Base-by-base conservation (phyloP, 1,140 invertebrate species). In the Leguminivora glycinivorella region DNA sequence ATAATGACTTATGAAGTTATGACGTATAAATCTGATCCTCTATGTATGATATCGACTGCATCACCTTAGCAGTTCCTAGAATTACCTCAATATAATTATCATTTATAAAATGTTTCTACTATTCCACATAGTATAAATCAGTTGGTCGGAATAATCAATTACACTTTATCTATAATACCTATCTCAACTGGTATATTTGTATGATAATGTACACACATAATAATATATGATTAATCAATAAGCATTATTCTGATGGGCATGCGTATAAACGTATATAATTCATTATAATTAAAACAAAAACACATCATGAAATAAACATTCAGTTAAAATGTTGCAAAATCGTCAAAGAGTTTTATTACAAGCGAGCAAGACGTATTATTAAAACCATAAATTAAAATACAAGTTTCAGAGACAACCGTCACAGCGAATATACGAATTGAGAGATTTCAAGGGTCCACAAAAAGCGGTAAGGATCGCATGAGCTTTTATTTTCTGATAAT, bases 381-480 rank as follows among this genome's bases (percentile, higher is more conserved):
- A 38, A 38, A 14, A 12, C 10, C 2, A 47, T 17, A 17, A 47
- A n/a, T 17, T 17, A 47, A 17, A 6, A 47, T 6, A 47, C 43
- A 1, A 6, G 6, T 47, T 47, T 47, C 43, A 47, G 14, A 47
- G 17, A 6, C n/a, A 17, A 1, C 43, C 4, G n/a, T 47, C 43
- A 47, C 14, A 47, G 17, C 6, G 43, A 47, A 47, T 47, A 47
- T 47, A 47, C 43, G 43, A 47, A 47, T 47, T 47, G n/a, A 47
- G 43, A 47, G 14, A 47, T 47, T 47, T 47, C 14, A 47, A 47
- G n/a, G 10, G 34, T 12, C n/a, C 1, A 19, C 43, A 47, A 47
- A 47, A 47, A 47, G 4, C 43, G n/a, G 43, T 47, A 47, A 47
- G n/a, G 43, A 47, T 47, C 43, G 43, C n/a, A 17, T 17, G n/a